phyloP scores from a whole-genome alignment of 1,140 invertebrate species.

The Eupristina koningsbergeri region DNA sequence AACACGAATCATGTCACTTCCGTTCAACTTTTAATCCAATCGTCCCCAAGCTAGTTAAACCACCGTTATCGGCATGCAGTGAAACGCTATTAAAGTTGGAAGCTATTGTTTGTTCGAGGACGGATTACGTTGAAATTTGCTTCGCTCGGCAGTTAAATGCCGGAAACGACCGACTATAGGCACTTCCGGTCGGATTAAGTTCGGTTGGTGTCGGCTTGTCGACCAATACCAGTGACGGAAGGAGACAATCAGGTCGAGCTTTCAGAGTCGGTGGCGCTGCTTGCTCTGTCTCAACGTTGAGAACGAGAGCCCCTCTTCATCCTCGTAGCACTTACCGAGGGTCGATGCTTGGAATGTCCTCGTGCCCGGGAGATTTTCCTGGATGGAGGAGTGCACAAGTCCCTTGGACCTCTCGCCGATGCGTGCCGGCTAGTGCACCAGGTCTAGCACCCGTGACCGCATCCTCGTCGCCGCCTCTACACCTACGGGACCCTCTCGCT shows the following conservation, averaged over 20 bases:
- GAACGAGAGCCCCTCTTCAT: too few species aligned
- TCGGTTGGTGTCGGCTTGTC: constrained; percentile 45
- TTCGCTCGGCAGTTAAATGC: constrained; percentile 39
- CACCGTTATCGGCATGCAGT: not conserved
- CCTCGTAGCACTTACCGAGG: constrained; percentile 30
- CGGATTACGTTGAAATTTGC: constrained; percentile 13
- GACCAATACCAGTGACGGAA: not conserved
- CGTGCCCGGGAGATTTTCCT: too few species aligned
- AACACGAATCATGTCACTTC: constrained; percentile 24
- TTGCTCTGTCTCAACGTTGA: too few species aligned
- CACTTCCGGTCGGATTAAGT: constrained; percentile 48
- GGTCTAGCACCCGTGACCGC: not conserved
- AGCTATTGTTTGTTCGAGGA: not conserved
- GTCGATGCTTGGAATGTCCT: too few species aligned
- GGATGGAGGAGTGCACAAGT: not conserved
- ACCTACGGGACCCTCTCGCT: not conserved
- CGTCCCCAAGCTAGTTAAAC: not conserved
- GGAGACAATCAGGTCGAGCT: not conserved
- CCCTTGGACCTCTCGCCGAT: not conserved
- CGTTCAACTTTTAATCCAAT: constrained; percentile 30
- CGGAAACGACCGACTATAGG: constrained; percentile 48
- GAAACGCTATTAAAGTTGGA: not conserved
- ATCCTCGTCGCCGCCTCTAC: not conserved
- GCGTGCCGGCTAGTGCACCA: not conserved
- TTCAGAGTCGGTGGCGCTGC: not conserved